Evolutionary conservation across 2,113 vertebrate species (phyloP), one percentile per base, ranked within the genome.

Genomic region (Thinocorus orbignyianus): DNA sequence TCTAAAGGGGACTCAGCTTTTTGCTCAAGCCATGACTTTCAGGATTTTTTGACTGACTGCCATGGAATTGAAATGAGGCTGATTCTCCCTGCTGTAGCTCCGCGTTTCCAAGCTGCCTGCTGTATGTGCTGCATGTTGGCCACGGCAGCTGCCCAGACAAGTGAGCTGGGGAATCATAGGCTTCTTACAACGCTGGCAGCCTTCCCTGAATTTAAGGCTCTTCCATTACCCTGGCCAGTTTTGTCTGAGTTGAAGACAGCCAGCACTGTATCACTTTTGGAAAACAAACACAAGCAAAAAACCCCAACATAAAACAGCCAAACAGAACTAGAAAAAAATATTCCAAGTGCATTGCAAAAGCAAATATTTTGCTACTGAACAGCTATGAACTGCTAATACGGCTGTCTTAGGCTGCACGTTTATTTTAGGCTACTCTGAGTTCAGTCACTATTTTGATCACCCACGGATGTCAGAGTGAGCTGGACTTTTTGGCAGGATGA

Each of bases 151-250:
- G 42, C 61, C 70, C 87, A 85, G 84, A 46, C 3, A 0, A 66
- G 35, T 0, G 0, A 46, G 42, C 48, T 54, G 62, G 39, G 49
- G 54, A 69, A 37, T 12, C 0, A 0, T 4, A 26, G 74, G 81
- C 23, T 94, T 35, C 66, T 65, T 19, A 48, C 25, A 61, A 9
- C 1, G 7, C 71, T 73, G 66, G 88, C 39, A 96, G 66, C 57
- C 35, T 61, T 60, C 85, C 79, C 74, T 61, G 44, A 41, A 81
- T 51, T 15, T 55, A 31, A 51, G 58, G 72, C n/a, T 93, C 76
- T 65, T 82, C 62, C 62, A 58, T 16, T 26, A 7, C 54, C 71
- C 82, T 57, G 49, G 70, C 90, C 86, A 73, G 37, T 54, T 88
- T 90, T 73, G 71, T 9, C 5, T 42, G 69, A 46, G 24, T 4